These are phyloP conservation scores for Actinia tenebrosa DNA, from an alignment of 64 coral and sea anemone genomes.

Conservation along the genomic window DNA sequence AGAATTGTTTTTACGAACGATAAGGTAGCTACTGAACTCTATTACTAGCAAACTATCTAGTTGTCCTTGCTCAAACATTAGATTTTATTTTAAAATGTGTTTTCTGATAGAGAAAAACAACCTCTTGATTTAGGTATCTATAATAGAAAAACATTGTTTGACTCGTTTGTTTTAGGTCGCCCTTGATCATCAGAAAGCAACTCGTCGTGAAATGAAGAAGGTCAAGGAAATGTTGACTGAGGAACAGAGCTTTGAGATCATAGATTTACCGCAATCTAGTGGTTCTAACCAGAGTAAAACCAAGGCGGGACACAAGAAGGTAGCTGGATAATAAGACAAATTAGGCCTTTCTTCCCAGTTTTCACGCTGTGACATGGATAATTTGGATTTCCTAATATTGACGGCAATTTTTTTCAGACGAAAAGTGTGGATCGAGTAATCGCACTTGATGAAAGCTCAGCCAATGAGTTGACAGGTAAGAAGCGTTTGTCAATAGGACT, in stretches of 20 bases:
- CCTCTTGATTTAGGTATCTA: too few species aligned
- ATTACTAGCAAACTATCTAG: too few species aligned
- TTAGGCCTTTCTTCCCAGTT: too few species aligned
- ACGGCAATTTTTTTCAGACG: slow-evolving; percentile 13
- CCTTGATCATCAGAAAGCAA: slow-evolving; percentile 59
- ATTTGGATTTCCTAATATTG: not conserved
- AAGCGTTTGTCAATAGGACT: too few species aligned
- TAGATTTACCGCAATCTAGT: slow-evolving; percentile 57
- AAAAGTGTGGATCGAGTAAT: slow-evolving; percentile 68
- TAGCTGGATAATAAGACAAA: not conserved
- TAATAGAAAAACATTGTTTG: too few species aligned
- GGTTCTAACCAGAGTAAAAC: not conserved
- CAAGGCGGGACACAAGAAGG: slow-evolving; percentile 59
- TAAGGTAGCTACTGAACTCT: too few species aligned
- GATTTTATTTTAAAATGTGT: too few species aligned
- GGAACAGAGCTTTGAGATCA: slow-evolving; percentile 78
- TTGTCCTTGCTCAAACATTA: too few species aligned
- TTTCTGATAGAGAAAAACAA: too few species aligned
- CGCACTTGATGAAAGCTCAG: slow-evolving; percentile 14
- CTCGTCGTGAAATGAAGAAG: slow-evolving; percentile 60
- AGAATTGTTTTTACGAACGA: too few species aligned
- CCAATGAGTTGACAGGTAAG: not conserved
- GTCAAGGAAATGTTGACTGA: slow-evolving; percentile 53
- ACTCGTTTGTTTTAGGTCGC: slow-evolving; percentile 30
- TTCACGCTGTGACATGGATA: not conserved